These are phyloP conservation scores for Epirrhoe alternata DNA, from an alignment of 2,888 invertebrate genomes.

Conservation along the genomic window DNA sequence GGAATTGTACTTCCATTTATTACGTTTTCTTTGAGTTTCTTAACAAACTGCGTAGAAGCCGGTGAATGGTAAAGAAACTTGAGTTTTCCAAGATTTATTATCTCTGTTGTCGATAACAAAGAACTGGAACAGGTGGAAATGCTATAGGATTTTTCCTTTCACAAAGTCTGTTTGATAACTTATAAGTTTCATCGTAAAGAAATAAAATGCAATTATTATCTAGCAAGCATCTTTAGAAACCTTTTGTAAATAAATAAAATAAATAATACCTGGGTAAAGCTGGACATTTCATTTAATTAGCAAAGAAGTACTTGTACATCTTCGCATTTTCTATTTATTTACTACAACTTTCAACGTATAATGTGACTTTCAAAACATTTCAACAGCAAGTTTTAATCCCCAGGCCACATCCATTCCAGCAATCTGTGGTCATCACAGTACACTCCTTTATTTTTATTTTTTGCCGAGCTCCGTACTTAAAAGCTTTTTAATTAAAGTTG, in stretches of 20 bases:
- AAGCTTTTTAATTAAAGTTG: constrained; percentile 25
- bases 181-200: too few species aligned
- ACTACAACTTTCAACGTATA: background rate
- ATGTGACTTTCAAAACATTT: background rate
- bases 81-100: constrained; percentile 15
- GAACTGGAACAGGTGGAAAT: too few species aligned
- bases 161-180: too few species aligned
- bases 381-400: background rate
- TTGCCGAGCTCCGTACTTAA: constrained; percentile 12
- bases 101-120: too few species aligned
- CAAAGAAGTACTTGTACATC: background rate
- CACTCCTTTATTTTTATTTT: constrained; percentile 10
- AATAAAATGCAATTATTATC: too few species aligned
- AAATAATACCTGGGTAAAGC: too few species aligned
- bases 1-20: too few species aligned
- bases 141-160: too few species aligned
- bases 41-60: background rate
- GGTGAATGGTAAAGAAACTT: constrained; percentile 1
- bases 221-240: too few species aligned
- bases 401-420: background rate
- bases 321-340: background rate
- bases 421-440: background rate
- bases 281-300: too few species aligned
- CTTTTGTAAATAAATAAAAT: too few species aligned
- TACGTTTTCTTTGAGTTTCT: too few species aligned